These are phyloP conservation scores for Chymomyza fuscimana DNA, from an alignment of 2,888 invertebrate species.

Conservation along the genomic window DNA sequence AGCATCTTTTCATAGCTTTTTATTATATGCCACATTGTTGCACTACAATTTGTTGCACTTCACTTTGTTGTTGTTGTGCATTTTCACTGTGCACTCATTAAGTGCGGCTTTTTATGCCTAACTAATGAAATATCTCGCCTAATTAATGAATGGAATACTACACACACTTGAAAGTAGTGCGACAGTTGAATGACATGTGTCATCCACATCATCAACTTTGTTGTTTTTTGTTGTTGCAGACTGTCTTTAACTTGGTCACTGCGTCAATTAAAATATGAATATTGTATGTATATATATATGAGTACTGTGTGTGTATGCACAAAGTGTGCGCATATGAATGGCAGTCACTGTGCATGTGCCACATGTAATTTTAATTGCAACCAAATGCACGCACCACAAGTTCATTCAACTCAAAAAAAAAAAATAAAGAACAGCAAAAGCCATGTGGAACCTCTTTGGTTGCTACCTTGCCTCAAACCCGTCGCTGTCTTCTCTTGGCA, in stretches of 20 bases:
- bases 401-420: conserved; percentile 61
- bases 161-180: not conserved
- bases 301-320: not conserved
- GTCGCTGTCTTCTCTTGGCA: not conserved
- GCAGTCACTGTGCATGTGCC: conserved; percentile 41
- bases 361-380: conserved; percentile 67
- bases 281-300: conserved; percentile 21
- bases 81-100: not conserved
- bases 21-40: not conserved
- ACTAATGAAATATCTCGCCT: conserved; percentile 58
- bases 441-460: conserved; percentile 7
- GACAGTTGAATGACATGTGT: conserved; percentile 12
- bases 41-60: not conserved
- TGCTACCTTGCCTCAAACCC: not conserved
- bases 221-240: not conserved
- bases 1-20: not conserved
- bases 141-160: conserved; percentile 50
- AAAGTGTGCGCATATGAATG: conserved; percentile 38
- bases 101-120: not conserved
- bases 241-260: conserved; percentile 71
- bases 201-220: not conserved
- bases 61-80: not conserved
- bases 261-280: conserved; percentile 71
- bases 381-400: conserved; percentile 58
- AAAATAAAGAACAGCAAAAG: not conserved